phyloP scores from a whole-genome alignment of 2,797 vertebrate genomes.

The Pachyuromys duprasi region DNA sequence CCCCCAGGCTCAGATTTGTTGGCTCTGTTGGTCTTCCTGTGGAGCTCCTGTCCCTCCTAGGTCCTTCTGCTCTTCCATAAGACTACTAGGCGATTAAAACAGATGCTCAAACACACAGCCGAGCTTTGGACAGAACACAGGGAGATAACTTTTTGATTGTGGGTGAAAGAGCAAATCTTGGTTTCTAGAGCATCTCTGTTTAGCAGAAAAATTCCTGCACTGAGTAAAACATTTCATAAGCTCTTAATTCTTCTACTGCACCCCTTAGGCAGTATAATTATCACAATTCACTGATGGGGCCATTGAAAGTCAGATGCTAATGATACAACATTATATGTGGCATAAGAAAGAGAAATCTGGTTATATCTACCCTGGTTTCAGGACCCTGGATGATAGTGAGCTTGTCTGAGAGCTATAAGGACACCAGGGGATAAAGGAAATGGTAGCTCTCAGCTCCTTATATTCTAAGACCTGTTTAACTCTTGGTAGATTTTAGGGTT shows the following conservation, averaged over 20 bases:
- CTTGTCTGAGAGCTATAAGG: neutral
- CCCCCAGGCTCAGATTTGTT: too few species aligned
- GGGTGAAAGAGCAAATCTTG: neutral
- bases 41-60: too few species aligned
- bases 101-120: too few species aligned
- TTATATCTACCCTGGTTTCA: neutral
- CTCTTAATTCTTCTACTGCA: neutral
- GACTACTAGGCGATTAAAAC: too few species aligned
- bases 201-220: neutral
- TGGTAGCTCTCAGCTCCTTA: neutral
- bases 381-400: neutral
- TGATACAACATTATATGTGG: neutral
- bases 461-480: neutral
- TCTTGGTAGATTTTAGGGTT: neutral
- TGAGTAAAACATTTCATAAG: neutral
- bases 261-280: neutral
- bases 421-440: rapidly evolving
- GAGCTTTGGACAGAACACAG: too few species aligned
- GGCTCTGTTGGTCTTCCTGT: too few species aligned
- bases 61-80: too few species aligned
- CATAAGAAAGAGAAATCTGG: neutral
- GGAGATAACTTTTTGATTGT: neutral
- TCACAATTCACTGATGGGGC: neutral
- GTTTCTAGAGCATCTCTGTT: neutral
- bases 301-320: neutral